These are phyloP conservation scores for Sarotherodon lohbergeri DNA, from an alignment of 2,113 vertebrate species.

Conservation along the genomic window DNA sequence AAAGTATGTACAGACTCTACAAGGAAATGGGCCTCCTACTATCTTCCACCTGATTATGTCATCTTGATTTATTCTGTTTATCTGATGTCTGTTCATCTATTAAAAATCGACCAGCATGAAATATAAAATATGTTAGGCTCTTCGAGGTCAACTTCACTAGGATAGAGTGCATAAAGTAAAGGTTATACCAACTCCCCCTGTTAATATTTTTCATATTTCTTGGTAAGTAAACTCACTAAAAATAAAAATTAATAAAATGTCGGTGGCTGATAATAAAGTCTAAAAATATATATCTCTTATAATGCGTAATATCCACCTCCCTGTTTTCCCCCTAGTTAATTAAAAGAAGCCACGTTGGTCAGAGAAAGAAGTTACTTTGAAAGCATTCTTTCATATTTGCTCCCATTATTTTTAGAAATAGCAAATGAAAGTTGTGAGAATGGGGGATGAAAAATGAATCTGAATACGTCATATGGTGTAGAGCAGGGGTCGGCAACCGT, in stretches of 20 bases:
- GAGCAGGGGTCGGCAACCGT: neutral
- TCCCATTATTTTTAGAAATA: neutral
- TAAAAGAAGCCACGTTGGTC: neutral
- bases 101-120: neutral
- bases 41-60: neutral
- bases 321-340: neutral
- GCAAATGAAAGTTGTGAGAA: neutral
- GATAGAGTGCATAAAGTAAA: neutral
- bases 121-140: neutral
- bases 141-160: neutral
- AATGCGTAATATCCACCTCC: neutral
- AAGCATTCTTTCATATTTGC: neutral
- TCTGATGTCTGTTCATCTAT: neutral
- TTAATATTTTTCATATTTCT: neutral
- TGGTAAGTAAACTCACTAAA: neutral
- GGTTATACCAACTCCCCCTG: neutral
- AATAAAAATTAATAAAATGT: neutral
- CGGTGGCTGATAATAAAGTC: neutral
- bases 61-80: neutral
- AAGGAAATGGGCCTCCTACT: neutral
- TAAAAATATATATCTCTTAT: neutral
- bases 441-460: neutral
- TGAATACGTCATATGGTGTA: neutral
- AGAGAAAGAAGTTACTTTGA: neutral
- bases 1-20: neutral